Percentiles rank a stretch among this genome's conserved stretches.
These are phyloP conservation scores for Oreochromis niloticus DNA, from an alignment of 2,113 vertebrate genomes.

Conservation along the genomic window DNA sequence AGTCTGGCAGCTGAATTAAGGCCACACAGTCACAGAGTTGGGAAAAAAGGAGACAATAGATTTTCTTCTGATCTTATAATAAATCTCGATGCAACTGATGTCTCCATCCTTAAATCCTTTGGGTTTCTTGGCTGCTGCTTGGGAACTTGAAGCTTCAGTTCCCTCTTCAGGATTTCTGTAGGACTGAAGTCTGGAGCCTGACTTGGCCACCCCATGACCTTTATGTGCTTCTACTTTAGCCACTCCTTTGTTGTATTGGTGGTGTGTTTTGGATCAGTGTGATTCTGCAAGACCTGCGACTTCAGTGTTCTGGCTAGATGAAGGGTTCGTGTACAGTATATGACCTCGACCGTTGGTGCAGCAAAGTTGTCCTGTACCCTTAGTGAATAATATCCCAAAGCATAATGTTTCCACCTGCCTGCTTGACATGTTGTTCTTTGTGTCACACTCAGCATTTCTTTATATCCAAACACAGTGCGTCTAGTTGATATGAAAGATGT, in stretches of 20 bases:
- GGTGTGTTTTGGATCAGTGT: neutral
- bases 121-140: too few species aligned
- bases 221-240: accelerated
- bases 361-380: neutral
- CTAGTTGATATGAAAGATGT: accelerated
- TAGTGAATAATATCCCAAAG: neutral
- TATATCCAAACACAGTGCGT: neutral
- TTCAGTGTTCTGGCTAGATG: accelerated
- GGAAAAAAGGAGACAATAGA: accelerated
- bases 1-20: neutral
- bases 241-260: neutral
- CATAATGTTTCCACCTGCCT: neutral
- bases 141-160: too few species aligned
- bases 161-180: neutral
- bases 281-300: neutral
- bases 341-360: accelerated
- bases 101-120: too few species aligned
- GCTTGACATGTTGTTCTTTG: neutral
- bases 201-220: accelerated
- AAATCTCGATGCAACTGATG: neutral
- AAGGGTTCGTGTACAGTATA: neutral
- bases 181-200: neutral
- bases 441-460: neutral
- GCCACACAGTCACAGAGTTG: accelerated
- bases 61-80: neutral